A percentile compares a stretch with the other conserved stretches of the same genome.
phyloP scores from a whole-genome alignment of 2,113 vertebrate species.

The Piprites chloris region DNA sequence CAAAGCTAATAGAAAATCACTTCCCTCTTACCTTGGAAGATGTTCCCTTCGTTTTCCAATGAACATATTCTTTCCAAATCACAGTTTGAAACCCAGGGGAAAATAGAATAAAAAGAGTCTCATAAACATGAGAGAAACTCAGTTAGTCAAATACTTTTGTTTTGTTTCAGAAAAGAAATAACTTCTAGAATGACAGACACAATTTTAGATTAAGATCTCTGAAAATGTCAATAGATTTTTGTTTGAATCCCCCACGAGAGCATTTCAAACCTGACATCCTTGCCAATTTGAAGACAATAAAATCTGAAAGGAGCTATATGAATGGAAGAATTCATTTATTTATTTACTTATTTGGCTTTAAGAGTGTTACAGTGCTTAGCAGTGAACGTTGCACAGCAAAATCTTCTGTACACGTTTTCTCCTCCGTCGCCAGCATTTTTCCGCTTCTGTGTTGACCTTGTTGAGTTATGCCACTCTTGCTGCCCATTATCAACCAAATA shows the following conservation, averaged over 20 bases:
- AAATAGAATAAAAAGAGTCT: background rate
- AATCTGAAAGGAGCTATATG: background rate
- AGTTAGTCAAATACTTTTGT: background rate
- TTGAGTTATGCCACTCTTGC: background rate
- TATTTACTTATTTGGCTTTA: background rate
- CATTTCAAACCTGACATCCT: background rate
- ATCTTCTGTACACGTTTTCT: background rate
- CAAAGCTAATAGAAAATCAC: background rate
- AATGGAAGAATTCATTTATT: background rate
- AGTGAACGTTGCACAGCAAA: background rate
- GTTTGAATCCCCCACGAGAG: background rate
- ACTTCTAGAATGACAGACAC: background rate
- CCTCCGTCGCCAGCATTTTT: accelerated
- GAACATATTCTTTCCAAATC: background rate
- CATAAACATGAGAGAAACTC: background rate
- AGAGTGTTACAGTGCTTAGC: background rate
- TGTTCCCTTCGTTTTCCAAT: background rate
- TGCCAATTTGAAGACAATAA: background rate
- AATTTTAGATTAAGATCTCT: background rate
- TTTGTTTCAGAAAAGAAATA: background rate
- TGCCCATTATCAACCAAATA: background rate
- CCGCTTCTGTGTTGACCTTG: background rate
- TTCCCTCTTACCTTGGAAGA: background rate
- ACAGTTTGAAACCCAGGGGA: background rate
- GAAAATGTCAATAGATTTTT: background rate